A percentile compares a stretch with the other conserved stretches of the same genome.
Evolutionary conservation across 64 coral and sea anemone genomes (phyloP).

Genomic region (Astreopora myriophthalma): DNA sequence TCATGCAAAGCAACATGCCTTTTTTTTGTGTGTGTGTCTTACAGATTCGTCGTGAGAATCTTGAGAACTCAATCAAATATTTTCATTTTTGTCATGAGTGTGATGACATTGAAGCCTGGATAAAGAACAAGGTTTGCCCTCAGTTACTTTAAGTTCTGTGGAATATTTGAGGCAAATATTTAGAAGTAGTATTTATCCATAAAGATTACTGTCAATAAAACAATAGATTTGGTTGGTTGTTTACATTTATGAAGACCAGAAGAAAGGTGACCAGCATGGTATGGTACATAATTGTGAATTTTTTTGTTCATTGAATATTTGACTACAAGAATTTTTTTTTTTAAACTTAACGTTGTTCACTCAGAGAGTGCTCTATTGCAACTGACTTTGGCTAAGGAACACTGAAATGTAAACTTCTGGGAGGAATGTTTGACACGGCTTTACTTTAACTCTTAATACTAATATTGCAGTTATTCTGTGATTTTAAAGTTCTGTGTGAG

Average conservation of each 20-base stretch:
- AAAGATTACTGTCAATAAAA: too few species aligned
- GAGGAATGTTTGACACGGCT: neutral
- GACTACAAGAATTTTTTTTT: too few species aligned
- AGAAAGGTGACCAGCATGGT: too few species aligned
- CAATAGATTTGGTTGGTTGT: too few species aligned
- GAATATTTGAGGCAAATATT: neutral
- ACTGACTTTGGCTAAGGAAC: too few species aligned
- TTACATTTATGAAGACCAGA: too few species aligned
- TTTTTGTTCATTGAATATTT: too few species aligned
- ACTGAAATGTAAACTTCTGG: too few species aligned
- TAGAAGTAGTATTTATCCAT: too few species aligned
- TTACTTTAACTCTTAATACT: neutral
- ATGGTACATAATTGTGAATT: too few species aligned
- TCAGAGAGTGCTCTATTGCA: too few species aligned
- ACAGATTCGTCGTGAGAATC: conserved; percentile 68
- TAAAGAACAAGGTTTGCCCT: conserved; percentile 80
- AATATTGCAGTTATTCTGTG: neutral
- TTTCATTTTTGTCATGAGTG: conserved; percentile 91
- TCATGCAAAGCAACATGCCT: neutral
- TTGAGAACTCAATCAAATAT: conserved; percentile 88
- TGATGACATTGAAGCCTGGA: conserved; percentile 94
- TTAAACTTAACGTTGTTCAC: too few species aligned
- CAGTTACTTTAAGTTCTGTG: neutral
- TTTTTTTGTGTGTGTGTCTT: neutral
- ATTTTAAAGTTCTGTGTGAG: neutral